Evolutionary conservation across 2,888 invertebrate species (phyloP).

Genomic region (Lottia gigantea): DNA sequence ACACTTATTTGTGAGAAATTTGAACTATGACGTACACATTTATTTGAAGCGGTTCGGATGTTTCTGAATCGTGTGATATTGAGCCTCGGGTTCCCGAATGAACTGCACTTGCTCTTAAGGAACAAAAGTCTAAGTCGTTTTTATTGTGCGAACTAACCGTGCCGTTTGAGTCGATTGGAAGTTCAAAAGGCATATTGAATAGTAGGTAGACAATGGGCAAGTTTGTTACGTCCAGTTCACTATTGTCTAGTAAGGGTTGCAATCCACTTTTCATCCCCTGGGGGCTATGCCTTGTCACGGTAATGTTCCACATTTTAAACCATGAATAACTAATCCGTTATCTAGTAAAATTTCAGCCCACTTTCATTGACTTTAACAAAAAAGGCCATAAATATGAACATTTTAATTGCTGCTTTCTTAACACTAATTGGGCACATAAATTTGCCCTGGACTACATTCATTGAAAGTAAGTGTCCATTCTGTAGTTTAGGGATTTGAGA

Average conservation of each 20-base stretch:
- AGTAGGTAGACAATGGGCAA: not conserved
- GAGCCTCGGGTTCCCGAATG: not conserved
- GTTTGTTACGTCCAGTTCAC: not conserved
- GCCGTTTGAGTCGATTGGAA: not conserved
- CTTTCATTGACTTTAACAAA: not conserved
- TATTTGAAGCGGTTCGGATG: not conserved
- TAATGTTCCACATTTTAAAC: not conserved
- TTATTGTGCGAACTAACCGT: slow-evolving; percentile 6
- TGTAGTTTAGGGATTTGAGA: not conserved
- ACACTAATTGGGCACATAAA: not conserved
- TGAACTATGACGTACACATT: no score
- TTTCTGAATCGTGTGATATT: not conserved
- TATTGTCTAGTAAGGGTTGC: not conserved
- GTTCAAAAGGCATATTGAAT: slow-evolving; percentile 2
- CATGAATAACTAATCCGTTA: not conserved
- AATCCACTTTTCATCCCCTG: not conserved
- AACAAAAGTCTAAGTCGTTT: slow-evolving; percentile 1
- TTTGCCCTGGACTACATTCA: not conserved
- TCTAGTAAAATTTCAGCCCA: not conserved
- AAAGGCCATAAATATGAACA: not conserved
- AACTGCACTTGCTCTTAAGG: not conserved
- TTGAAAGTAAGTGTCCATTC: not conserved
- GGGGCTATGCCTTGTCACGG: slow-evolving; percentile 2
- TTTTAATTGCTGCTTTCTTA: not conserved
- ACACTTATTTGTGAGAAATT: no score